Evolutionary conservation across 2,113 vertebrate genomes (phyloP), one percentile per base, ranked within the genome.

Genomic region (Rhipidura dahli): DNA sequence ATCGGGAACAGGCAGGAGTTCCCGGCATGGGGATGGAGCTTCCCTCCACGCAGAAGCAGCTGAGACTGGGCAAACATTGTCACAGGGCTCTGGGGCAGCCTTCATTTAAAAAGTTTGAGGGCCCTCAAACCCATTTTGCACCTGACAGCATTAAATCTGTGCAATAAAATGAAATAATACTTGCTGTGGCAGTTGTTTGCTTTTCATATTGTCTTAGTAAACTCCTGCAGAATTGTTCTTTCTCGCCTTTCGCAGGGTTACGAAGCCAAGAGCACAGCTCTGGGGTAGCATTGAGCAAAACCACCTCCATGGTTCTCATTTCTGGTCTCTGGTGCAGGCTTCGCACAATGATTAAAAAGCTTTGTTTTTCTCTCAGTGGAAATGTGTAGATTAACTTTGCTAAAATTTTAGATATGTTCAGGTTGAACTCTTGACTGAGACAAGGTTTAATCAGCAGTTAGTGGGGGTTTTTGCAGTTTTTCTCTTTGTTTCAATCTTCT

Each of bases 41-140:
- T 17, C 26, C 30, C 13, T 47, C 45, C 50, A 13, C 0, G 0
- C 3, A 0, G 0, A 51, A 40, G 37, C 53, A 72, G 33, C 69
- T 72, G 54, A 72, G 31, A 26, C 35, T 19, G 27, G 61, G 44
- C 40, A 86, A 72, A 89, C 56, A 69, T 47, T 28, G 28, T 26
- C 69, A 40, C 56, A 33, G 78, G 16, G 51, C 83, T 76, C 59
- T 59, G 76, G 81, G 51, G 31, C 82, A 87, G 73, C 63, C 51
- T 60, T 44, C n/a, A 6, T 47, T 60, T 44, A 6, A 76, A 42
- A 89, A 21, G 18, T 40, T 2, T 22, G 56, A 73, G 44, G 15
- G 27, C 24, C 8, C 8, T 63, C 56, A 56, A 70, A 31, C 10
- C n/a, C 27, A 1, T 66, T 93, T 94, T 83, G 47, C 59, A 69